These are phyloP conservation scores for Leptocoma aspasia DNA, from an alignment of 2,113 vertebrate genomes.

Conservation along the genomic window DNA sequence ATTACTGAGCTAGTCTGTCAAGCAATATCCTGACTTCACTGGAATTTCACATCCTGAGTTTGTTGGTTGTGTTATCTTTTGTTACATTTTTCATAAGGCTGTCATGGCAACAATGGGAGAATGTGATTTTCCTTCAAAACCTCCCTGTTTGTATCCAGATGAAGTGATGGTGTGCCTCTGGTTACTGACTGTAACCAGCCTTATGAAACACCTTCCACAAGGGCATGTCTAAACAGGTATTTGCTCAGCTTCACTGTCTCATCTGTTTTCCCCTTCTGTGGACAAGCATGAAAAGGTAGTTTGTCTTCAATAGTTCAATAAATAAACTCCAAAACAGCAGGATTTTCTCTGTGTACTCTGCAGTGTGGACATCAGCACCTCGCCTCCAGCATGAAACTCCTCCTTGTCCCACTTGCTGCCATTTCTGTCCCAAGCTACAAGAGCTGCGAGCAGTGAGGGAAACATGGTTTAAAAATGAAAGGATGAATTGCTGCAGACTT, in stretches of 20 bases:
- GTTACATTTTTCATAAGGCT: background rate
- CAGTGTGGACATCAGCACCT: background rate
- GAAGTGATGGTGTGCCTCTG: background rate
- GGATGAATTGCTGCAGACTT: background rate
- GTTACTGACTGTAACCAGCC: background rate
- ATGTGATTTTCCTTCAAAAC: background rate
- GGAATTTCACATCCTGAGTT: background rate
- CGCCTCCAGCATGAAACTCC: accelerated
- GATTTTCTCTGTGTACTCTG: background rate
- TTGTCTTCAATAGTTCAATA: background rate
- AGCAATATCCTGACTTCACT: background rate
- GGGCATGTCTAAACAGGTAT: background rate
- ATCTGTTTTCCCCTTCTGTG: background rate
- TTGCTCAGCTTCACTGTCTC: background rate
- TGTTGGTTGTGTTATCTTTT: background rate
- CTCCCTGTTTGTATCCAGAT: background rate
- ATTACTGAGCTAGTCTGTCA: background rate
- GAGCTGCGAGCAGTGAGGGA: background rate
- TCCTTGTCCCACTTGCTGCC: background rate
- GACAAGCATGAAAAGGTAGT: background rate
- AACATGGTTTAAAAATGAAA: background rate
- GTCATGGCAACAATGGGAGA: slow-evolving; percentile 5
- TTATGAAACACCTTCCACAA: background rate
- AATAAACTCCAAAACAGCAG: background rate
- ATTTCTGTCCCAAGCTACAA: background rate